A percentile compares a stretch with the other conserved stretches of the same genome.
These are phyloP conservation scores for Nesidiocoris tenuis DNA, from an alignment of 2,888 invertebrate genomes.

Conservation along the genomic window DNA sequence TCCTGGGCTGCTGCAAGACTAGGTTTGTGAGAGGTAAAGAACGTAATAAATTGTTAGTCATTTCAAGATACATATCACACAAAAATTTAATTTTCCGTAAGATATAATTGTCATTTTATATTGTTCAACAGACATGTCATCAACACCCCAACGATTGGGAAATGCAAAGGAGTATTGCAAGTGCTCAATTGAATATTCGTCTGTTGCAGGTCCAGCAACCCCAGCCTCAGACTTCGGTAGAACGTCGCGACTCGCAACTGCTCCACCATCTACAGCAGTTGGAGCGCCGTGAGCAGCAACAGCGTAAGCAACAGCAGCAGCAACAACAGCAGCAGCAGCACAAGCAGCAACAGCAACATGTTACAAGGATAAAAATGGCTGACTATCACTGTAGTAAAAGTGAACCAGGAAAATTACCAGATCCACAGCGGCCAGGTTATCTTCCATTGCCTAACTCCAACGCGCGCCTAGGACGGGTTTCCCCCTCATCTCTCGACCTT, in stretches of 20 bases:
- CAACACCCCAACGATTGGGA: no score
- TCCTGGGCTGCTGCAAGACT: no score
- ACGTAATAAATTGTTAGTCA: no score
- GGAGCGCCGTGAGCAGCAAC: slow-evolving; percentile 22
- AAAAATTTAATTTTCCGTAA: no score
- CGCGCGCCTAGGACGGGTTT: slow-evolving; percentile 43
- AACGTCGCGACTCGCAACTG: slow-evolving; percentile 31
- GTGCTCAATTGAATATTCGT: no score
- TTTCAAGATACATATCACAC: no score
- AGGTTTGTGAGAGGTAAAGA: no score
- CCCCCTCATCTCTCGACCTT: slow-evolving; percentile 47
- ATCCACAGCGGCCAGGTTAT: slow-evolving; percentile 52
- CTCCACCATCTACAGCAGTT: slow-evolving; percentile 34
- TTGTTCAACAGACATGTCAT: no score
- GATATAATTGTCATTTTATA: no score
- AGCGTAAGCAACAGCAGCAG: slow-evolving; percentile 21
- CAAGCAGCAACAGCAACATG: slow-evolving; percentile 49
- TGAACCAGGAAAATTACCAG: slow-evolving; percentile 53
- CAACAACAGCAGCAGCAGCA: slow-evolving; percentile 34
- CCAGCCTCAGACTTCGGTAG: slow-evolving; percentile 39
- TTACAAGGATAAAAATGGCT: slow-evolving; percentile 51
- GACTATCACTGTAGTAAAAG: slow-evolving; percentile 59
- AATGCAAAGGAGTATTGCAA: no score
- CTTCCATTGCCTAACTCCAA: slow-evolving; percentile 53
- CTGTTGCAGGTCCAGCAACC: neutral